Evolutionary conservation across 2,113 vertebrate genomes (phyloP), one percentile per base, ranked within the genome.

Genomic region (Tragelaphus scriptus): DNA sequence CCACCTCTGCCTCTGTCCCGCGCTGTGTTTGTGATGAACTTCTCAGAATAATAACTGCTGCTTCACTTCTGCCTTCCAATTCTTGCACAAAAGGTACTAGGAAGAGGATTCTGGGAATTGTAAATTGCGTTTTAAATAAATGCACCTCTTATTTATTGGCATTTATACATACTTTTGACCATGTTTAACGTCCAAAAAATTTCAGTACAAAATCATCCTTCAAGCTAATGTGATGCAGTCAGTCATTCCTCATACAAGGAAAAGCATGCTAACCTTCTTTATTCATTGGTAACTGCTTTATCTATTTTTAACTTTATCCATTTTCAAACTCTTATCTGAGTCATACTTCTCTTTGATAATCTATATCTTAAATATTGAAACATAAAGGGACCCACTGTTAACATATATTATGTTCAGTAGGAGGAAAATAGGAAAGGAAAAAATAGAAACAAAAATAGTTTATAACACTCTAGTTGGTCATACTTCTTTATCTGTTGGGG

Each of bases 361-460:
- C 53, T 85, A 14, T 85, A 92, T 71, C 36, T 61, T 89, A 55
- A 92, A 71, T 92, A 49, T 21, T 88, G 51, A 91, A 88, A 90
- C 55, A 58, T 79, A 92, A 89, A 95, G 85, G 40, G n/a, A 55
- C 32, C 79, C 23, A 47, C 26, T 85, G 56, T 84, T 53, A 92
- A 59, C 28, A 85, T 7, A 19, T 47, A 25, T 87, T 59, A 15
- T 40, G 40, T 30, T 85, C 3, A 13, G n/a, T 55, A 59, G 13
- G 32, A 88, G 77, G 32, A 26, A 75, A 87, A 88, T 16, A 21
- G 30, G 36, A 86, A 90, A 82, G 25, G 44, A 51, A 40, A 96
- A 91, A 87, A 68, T 25, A 86, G 12, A 91, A 97, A 88, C 11
- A 79, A 94, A 97, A 87, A 77, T 25, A 84, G 26, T 87, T 93